Base-by-base conservation (phyloP, 2,113 vertebrate genomes). In the Conger conger region DNA sequence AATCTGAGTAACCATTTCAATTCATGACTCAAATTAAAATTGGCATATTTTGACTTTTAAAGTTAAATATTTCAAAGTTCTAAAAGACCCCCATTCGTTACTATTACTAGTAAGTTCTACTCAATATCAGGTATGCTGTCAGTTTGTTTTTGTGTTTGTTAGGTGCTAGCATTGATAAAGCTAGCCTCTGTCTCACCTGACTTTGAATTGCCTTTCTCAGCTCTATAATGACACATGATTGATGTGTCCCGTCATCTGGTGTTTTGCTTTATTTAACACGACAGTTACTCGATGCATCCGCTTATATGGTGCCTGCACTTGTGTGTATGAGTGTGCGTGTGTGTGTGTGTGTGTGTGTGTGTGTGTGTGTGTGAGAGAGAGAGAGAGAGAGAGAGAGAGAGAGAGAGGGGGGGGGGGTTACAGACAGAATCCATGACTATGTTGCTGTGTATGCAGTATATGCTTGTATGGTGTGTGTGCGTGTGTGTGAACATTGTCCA, bases 211-310 rank as follows among this genome's bases (percentile, higher is more conserved):
- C 85, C 89, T 85, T 88, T 86, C 86, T 84, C 23, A 63, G 23
- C 57, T 84, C 87, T 87, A 40, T 54, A 84, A 93, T 87, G 85
- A 87, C 87, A 91, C 91, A 80, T 89, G 92, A 94, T 91, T 91
- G 91, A 93, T 93, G 88, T 45, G 82, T 80, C 88, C 89, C 88
- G 86, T 90, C 86, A 36, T 86, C 36, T 82, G 86, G 86, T 79
- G 82, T 88, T 89, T 88, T 85, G 87, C 30, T 87, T 92, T 89
- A 90, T 92, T 93, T 86, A 90, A 86, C 82, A 80, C 40, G 77
- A 30, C 87, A 86, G 84, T 83, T 83, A 85, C 84, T 85, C 83
- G 68, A 85, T 84, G 27, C 60, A 68, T 68, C 60, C 60, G 37
- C 2, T 33, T 27, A 27, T 54, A 11, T 53, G 33, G 45, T 73